Base-by-base conservation (phyloP, 2,888 invertebrate species). In the Acleris literana region DNA sequence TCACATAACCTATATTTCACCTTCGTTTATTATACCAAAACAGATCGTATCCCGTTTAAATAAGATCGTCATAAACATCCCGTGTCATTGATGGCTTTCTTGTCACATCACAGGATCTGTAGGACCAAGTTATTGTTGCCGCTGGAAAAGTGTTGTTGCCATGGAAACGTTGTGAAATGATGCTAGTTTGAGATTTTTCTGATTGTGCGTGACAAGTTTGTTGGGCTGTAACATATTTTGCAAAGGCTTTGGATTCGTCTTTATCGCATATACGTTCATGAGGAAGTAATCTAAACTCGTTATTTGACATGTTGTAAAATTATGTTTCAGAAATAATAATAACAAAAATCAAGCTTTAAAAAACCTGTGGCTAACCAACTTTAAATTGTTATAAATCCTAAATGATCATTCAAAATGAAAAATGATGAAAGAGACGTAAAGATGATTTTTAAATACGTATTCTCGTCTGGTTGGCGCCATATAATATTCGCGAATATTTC, bases 41-140 rank as follows among this genome's bases (percentile, higher is more conserved):
- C 17, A 46, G 56, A 25, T 57, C 57, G 17, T 56, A 43, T 7
- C 6, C 25, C 44, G 11, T 46, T 25, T 43, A 57, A 18, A 25
- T 43, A 57, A 46, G 57, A 46, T n/a, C n/a, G 39, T 57, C 22
- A 44, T 46, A 25, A 57, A 57, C 44, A 46, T 43, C 43, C 43
- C 55, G 43, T 54, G 53, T 16, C 56, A 17, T 20, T 43, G 44
- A 46, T 25, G 25, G 25, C 22, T 57, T 57, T 57, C 46, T 25
- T n/a, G 43, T 44, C 22, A 46, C 57, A 57, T 57, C 17, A 25
- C 46, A 25, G 46, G 56, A 56, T 56, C 43, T 33, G 56, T 3
- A 22, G 22, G 46, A 17, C 57, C 43, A 57, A 57, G 25, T 46
- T 46, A 13, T 17, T 4, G 3, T 52, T 46, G 25, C 25, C 7